Evolutionary conservation across 2,888 invertebrate species (phyloP).

Genomic region (Rhyacophila evoluta): DNA sequence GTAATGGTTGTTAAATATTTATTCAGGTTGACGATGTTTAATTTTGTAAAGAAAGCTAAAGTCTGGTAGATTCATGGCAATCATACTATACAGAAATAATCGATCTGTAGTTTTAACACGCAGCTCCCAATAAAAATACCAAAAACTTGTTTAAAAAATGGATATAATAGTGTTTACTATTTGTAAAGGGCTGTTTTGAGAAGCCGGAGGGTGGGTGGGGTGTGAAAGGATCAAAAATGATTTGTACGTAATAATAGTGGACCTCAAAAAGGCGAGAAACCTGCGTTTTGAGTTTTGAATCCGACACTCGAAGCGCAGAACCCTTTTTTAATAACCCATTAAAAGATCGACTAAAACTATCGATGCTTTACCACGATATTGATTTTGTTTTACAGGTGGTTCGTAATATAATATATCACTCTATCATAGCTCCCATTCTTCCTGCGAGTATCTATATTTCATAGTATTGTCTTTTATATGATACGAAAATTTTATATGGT

Average conservation of each 20-base stretch:
- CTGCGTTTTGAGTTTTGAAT: background rate
- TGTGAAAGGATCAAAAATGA: conserved; percentile 34
- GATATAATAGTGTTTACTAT: conserved; percentile 26
- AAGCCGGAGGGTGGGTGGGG: conserved; percentile 1
- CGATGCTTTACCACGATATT: conserved; percentile 4
- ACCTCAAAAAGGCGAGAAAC: conserved; percentile 22
- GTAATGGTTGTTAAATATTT: too few species aligned
- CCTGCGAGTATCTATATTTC: too few species aligned
- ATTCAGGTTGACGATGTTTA: too few species aligned
- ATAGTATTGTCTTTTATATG: too few species aligned
- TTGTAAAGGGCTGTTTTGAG: conserved; percentile 20
- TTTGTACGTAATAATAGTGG: conserved; percentile 40
- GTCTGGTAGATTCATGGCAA: too few species aligned
- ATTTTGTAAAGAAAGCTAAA: too few species aligned
- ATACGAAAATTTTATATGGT: too few species aligned
- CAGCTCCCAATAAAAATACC: conserved; percentile 33
- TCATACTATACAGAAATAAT: conserved; percentile 1
- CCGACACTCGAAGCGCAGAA: background rate
- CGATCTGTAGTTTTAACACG: conserved; percentile 27
- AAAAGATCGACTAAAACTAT: background rate
- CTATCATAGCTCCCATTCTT: too few species aligned
- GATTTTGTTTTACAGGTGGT: conserved; percentile 17
- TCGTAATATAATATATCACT: background rate
- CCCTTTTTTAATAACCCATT: conserved; percentile 23
- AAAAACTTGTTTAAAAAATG: conserved; percentile 32